These are phyloP conservation scores for Rhinatrema bivittatum DNA, from an alignment of 2,797 vertebrate genomes.

Conservation along the genomic window DNA sequence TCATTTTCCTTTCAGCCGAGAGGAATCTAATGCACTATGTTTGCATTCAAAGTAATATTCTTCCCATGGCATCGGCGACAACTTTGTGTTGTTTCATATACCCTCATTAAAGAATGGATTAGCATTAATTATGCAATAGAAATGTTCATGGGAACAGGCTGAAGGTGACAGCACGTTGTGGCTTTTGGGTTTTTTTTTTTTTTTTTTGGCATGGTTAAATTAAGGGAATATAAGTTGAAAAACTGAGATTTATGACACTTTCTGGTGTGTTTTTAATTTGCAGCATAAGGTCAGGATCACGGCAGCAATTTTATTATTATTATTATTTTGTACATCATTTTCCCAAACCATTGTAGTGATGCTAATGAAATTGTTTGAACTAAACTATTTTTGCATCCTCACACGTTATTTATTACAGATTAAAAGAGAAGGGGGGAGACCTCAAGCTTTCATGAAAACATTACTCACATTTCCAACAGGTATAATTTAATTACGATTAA, in stretches of 20 bases:
- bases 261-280: conserved; percentile 52
- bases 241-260: conserved; percentile 47
- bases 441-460: conserved; percentile 37
- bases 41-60: conserved; percentile 34
- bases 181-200: too few relatives aligned
- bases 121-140: conserved; percentile 59
- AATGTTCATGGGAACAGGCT: conserved; percentile 52
- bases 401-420: conserved; percentile 40
- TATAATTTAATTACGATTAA: conserved; percentile 33
- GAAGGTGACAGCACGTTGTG: conserved; percentile 65
- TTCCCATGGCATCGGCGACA: conserved; percentile 42
- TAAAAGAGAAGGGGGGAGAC: conserved; percentile 44
- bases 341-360: conserved; percentile 37
- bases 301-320: conserved; percentile 50
- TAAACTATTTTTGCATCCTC: conserved; percentile 46
- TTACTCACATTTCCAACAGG: conserved; percentile 31
- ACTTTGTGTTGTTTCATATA: conserved; percentile 40
- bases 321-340: conserved; percentile 51
- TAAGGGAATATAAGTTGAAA: conserved; percentile 53
- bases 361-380: conserved; percentile 57
- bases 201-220: conserved; percentile 56
- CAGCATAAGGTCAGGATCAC: conserved; percentile 44
- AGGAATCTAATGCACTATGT: conserved; percentile 23
- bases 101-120: conserved; percentile 49
- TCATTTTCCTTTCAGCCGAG: conserved; percentile 39